Percentiles rank a stretch among this genome's conserved stretches.
phyloP scores from a whole-genome alignment of 2,113 vertebrate genomes.

The Myrmecobius fasciatus region DNA sequence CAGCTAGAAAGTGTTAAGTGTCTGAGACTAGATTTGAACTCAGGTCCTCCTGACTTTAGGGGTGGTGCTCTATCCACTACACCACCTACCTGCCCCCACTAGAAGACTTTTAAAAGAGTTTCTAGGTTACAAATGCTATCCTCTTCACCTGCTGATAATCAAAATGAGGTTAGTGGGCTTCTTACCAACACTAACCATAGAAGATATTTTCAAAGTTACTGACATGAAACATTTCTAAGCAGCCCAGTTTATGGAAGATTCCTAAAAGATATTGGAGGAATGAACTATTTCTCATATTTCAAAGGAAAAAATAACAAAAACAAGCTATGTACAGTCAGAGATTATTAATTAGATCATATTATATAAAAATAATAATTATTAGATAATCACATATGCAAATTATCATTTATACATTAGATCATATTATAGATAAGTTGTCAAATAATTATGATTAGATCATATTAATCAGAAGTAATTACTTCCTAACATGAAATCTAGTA shows the following conservation, averaged over 20 bases:
- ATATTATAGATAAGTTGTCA: too few relatives aligned
- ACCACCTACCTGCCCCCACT: too few relatives aligned
- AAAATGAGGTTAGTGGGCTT: not conserved
- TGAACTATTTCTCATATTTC: not conserved
- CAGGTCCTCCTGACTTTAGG: too few relatives aligned
- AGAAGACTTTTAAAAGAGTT: not conserved
- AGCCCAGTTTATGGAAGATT: not conserved
- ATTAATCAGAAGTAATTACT: not conserved
- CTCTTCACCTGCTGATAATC: not conserved
- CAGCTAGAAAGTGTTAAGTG: too few relatives aligned
- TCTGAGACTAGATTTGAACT: too few relatives aligned
- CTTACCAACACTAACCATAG: not conserved
- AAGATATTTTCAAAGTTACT: not conserved
- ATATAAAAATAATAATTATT: too few relatives aligned
- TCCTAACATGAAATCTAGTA: not conserved
- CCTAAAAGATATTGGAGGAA: not conserved
- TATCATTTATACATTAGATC: too few relatives aligned
- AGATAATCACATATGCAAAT: too few relatives aligned
- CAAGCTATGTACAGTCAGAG: not conserved
- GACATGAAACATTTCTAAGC: not conserved
- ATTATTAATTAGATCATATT: too few relatives aligned
- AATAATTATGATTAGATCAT: not conserved
- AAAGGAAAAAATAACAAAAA: not conserved
- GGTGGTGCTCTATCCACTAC: too few relatives aligned
- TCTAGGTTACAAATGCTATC: not conserved